Conservation (phyloP, 2,888 invertebrate genomes). For the Pristionchus fissidentatus region DNA sequence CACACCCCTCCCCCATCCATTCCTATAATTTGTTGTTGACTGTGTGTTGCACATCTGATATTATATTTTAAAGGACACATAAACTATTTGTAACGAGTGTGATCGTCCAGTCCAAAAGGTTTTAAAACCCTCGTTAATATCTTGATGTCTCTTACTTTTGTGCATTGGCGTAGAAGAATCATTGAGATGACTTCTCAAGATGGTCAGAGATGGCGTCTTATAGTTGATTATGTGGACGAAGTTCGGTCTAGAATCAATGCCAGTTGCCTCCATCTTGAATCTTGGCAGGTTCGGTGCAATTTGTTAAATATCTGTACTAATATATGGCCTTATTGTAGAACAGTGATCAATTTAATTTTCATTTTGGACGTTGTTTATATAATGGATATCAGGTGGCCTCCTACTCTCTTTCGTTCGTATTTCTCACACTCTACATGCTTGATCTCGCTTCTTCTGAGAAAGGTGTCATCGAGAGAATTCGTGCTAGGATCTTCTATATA, state of each 20-base stretch:
- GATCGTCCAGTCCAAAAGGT: no score
- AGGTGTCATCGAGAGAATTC: conserved; percentile 14
- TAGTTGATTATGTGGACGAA: conserved; percentile 38
- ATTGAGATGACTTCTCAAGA: background rate
- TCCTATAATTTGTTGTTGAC: background rate
- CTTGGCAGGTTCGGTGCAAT: conserved; percentile 49
- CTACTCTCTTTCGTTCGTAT: conserved; percentile 37
- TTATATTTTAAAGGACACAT: background rate
- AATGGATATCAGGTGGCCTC: conserved; percentile 3
- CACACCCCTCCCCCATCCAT: background rate
- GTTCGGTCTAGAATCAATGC: background rate
- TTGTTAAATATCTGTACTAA: background rate
- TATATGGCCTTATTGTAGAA: background rate
- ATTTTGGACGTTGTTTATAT: background rate
- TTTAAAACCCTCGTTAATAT: no score
- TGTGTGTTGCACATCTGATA: background rate
- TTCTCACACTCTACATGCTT: conserved; percentile 27
- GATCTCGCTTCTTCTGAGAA: conserved; percentile 19
- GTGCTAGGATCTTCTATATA: conserved; percentile 19
- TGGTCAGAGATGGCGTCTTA: conserved; percentile 14
- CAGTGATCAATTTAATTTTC: no score
- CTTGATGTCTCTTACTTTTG: background rate
- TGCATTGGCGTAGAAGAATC: background rate
- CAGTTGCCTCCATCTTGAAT: conserved; percentile 31
- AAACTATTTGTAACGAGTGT: no score